These are phyloP conservation scores for Boloria euphrosyne DNA, from an alignment of 2,888 invertebrate genomes.

Conservation along the genomic window DNA sequence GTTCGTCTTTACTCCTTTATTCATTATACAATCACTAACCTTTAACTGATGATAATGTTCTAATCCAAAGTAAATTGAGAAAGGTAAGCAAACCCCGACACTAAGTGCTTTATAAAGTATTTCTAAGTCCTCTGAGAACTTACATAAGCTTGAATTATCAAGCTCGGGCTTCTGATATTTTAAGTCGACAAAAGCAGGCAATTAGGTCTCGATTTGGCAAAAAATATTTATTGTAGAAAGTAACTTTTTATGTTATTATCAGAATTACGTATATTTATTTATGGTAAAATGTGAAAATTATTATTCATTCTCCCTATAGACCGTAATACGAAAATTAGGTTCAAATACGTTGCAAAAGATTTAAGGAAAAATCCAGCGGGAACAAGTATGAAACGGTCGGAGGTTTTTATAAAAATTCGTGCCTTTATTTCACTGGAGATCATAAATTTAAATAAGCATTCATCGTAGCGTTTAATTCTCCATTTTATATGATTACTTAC, in stretches of 20 bases:
- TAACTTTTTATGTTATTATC: background rate
- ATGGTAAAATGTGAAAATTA: constrained; percentile 10
- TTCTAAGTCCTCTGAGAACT: too few relatives aligned
- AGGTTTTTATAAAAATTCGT: constrained; percentile 23
- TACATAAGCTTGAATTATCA: too few relatives aligned
- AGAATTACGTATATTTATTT: background rate
- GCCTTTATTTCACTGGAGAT: constrained; percentile 21
- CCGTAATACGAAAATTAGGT: constrained; percentile 34
- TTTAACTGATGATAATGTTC: too few relatives aligned
- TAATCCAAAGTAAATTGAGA: too few relatives aligned
- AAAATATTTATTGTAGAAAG: background rate
- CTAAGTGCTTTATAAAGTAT: too few relatives aligned
- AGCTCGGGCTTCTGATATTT: too few relatives aligned
- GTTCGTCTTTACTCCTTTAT: too few relatives aligned
- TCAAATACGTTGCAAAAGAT: constrained; percentile 34
- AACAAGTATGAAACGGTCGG: constrained; percentile 25
- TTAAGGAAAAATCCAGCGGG: constrained; percentile 32
- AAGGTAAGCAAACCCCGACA: too few relatives aligned
- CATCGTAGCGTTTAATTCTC: constrained; percentile 14
- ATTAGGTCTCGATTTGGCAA: too few relatives aligned
- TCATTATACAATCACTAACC: too few relatives aligned
- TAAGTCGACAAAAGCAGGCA: too few relatives aligned
- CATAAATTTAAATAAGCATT: constrained; percentile 29
- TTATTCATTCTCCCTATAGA: constrained; percentile 14
- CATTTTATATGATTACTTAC: constrained; percentile 6